Evolutionary conservation across 2,888 invertebrate genomes (phyloP).

Genomic region (Orchesella flavescens): DNA sequence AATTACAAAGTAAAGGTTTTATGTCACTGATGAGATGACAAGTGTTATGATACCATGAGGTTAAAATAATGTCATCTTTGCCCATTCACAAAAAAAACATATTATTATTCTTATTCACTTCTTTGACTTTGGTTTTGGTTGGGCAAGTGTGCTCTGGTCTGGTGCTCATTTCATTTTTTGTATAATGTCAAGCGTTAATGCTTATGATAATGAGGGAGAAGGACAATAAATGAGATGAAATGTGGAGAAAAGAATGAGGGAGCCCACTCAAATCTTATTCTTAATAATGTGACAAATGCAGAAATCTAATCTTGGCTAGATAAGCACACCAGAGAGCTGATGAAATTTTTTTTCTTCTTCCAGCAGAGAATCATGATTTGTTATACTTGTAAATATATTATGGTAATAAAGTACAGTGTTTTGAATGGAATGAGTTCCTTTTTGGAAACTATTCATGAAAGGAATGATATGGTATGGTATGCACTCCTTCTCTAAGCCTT

Average conservation of each 20-base stretch:
- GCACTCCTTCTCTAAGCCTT: background rate
- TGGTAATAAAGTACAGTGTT: slow-evolving; percentile 31
- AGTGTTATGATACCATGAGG: slow-evolving; percentile 20
- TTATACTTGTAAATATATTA: slow-evolving; percentile 33
- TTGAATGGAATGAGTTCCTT: slow-evolving; percentile 25
- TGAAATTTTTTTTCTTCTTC: slow-evolving; percentile 22
- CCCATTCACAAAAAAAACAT: background rate
- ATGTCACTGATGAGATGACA: slow-evolving; percentile 40
- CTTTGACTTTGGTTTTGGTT: background rate
- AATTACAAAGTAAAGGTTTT: slow-evolving; percentile 13
- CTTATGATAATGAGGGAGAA: slow-evolving; percentile 16
- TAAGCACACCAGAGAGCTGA: slow-evolving; percentile 16
- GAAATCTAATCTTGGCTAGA: background rate
- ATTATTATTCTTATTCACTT: too few relatives aligned
- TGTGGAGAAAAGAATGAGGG: background rate
- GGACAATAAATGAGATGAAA: slow-evolving; percentile 10
- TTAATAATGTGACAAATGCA: slow-evolving; percentile 17
- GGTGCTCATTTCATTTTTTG: slow-evolving; percentile 1
- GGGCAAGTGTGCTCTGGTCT: too few relatives aligned
- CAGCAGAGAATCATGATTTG: slow-evolving; percentile 50
- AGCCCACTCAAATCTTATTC: background rate
- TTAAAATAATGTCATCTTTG: background rate
- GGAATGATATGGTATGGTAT: too few relatives aligned
- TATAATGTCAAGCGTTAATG: background rate
- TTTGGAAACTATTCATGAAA: too few relatives aligned